Evolutionary conservation across 2,113 vertebrate species (phyloP).

Genomic region (Elgaria multicarinata): DNA sequence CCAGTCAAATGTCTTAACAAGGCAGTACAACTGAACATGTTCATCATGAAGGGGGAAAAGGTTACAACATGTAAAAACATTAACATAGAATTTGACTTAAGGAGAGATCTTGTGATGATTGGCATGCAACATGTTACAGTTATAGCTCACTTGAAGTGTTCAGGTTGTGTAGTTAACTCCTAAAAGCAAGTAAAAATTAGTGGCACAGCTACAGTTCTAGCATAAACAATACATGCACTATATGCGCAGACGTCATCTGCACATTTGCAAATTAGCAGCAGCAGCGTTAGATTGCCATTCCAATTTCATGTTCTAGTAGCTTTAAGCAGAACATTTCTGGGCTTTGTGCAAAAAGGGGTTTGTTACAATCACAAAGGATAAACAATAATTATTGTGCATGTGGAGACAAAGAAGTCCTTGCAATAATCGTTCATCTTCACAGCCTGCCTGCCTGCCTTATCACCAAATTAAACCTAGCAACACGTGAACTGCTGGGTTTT

Average conservation of each 20-base stretch:
- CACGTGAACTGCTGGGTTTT: slow-evolving; percentile 62
- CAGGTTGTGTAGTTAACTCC: background rate
- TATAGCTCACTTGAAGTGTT: background rate
- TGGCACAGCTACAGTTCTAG: background rate
- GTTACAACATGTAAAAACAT: background rate
- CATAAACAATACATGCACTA: background rate
- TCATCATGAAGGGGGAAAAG: background rate
- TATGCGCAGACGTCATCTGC: background rate
- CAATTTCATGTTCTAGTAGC: background rate
- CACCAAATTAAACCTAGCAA: slow-evolving; percentile 52
- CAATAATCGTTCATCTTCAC: slow-evolving; percentile 51
- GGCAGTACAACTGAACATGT: background rate
- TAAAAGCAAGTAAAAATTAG: background rate
- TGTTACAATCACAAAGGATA: background rate
- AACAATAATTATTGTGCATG: background rate
- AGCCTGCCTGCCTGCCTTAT: slow-evolving; percentile 42
- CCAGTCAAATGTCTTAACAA: background rate
- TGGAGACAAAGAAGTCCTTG: slow-evolving; percentile 22
- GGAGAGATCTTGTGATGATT: background rate
- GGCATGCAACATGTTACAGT: background rate
- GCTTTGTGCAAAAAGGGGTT: background rate
- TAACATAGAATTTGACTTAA: background rate
- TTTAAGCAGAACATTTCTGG: background rate
- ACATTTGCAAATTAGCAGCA: background rate
- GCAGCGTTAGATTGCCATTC: background rate